Percentiles rank a stretch among this genome's conserved stretches.
These are phyloP conservation scores for Hemaris fuciformis DNA, from an alignment of 2,888 invertebrate species.

Conservation along the genomic window DNA sequence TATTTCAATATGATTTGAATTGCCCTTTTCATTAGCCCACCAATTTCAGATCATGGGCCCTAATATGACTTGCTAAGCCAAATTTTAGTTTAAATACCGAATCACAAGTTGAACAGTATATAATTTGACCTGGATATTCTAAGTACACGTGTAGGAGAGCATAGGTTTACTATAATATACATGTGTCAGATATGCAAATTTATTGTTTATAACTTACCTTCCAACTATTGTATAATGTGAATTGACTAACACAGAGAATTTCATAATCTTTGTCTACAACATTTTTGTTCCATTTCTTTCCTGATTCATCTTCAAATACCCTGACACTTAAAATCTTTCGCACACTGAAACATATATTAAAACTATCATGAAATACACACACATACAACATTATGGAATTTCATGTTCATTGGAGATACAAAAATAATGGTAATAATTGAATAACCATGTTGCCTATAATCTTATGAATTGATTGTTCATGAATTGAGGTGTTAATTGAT, in stretches of 20 bases:
- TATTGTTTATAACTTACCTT: slow-evolving; percentile 71
- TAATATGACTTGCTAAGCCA: too few relatives aligned
- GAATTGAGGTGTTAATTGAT: too few relatives aligned
- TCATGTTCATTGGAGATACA: not conserved
- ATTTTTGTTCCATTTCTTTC: slow-evolving; percentile 90
- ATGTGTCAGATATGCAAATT: not conserved
- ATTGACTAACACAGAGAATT: slow-evolving; percentile 90
- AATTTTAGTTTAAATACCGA: too few relatives aligned
- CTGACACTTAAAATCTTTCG: slow-evolving; percentile 90
- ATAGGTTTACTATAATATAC: slow-evolving; percentile 6
- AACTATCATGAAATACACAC: not conserved
- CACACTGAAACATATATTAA: slow-evolving; percentile 77
- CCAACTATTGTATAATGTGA: slow-evolving; percentile 89
- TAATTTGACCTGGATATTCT: too few relatives aligned
- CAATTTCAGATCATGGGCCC: too few relatives aligned
- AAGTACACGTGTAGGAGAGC: too few relatives aligned
- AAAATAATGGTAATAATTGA: not conserved
- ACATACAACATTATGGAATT: slow-evolving; percentile 4
- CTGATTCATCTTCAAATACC: slow-evolving; percentile 88
- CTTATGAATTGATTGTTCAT: too few relatives aligned
- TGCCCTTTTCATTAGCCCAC: too few relatives aligned
- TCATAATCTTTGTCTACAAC: slow-evolving; percentile 87
- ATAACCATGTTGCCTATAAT: not conserved
- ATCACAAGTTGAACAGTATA: too few relatives aligned
- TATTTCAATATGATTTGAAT: too few relatives aligned